Conservation (phyloP, 2,888 invertebrate genomes). For the Gibbula magus region DNA sequence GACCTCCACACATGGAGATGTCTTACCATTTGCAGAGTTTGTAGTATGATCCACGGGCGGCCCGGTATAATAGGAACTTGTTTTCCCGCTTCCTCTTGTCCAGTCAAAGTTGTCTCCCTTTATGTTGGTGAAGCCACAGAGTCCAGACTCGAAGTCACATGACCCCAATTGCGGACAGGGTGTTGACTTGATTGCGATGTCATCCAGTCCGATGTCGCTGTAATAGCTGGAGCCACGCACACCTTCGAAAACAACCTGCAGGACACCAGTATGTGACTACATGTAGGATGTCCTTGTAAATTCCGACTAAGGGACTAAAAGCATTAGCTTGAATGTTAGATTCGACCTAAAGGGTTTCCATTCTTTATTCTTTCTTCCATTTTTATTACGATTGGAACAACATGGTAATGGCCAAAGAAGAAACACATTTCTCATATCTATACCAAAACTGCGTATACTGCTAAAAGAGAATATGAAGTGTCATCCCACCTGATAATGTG, state of each 20-base stretch:
- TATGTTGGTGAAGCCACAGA: constrained; percentile 61
- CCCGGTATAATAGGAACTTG: constrained; percentile 47
- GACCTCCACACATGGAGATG: too few species aligned
- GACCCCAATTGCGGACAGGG: constrained; percentile 54
- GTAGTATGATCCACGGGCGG: constrained; percentile 63
- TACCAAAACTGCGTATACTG: not conserved
- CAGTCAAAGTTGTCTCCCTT: constrained; percentile 63
- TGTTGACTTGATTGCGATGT: constrained; percentile 49
- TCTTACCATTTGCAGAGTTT: constrained; percentile 49
- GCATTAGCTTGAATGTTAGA: too few species aligned
- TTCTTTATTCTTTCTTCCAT: too few species aligned
- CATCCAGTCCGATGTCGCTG: constrained; percentile 66
- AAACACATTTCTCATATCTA: not conserved
- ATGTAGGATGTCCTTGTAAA: too few species aligned
- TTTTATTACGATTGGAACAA: too few species aligned
- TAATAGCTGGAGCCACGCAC: constrained; percentile 45
- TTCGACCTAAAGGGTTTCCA: too few species aligned
- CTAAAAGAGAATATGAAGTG: not conserved
- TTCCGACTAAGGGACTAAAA: too few species aligned
- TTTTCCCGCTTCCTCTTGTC: constrained; percentile 54
- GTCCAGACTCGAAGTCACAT: constrained; percentile 64
- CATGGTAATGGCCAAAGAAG: too few species aligned
- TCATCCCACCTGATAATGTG: constrained; percentile 53
- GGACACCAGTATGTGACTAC: not conserved
- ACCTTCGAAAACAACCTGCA: constrained; percentile 61